Base-by-base conservation (phyloP, 2,888 invertebrate genomes). In the Dione juno region DNA sequence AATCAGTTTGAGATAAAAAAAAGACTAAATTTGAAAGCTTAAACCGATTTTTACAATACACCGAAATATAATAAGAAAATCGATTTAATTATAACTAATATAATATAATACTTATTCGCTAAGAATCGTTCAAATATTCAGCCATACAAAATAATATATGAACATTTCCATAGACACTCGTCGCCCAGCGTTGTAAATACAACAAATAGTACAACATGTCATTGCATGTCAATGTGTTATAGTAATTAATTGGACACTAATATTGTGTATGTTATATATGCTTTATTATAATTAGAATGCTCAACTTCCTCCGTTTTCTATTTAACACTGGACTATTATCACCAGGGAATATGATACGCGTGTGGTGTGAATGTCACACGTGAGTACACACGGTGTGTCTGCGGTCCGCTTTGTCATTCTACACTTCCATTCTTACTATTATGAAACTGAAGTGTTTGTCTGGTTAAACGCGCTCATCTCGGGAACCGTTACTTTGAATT, bases 271-370 rank as follows among this genome's bases (percentile, higher is more conserved):
- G 14, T 50, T 19, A 50, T n/a, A n/a, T n/a, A n/a, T n/a, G n/a
- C 6, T 48, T 16, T 37, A 63, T 63, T 37, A 40, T 50, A 63
- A 63, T 63, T 50, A 19, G 16, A 40, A 64, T 64, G 45, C 63
- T 63, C 16, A 8, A 64, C 64, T 64, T 64, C 64, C 64, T 50
- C 7, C 48, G 16, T 50, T 64, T 64, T 64, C 64, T 64, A 64
- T 19, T 61, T 45, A 7, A 61, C 43, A 21, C 28, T 28, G 10
- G 10, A 0, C 43, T 45, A 35, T 45, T 43, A 61, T 11, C 41
- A 61, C 64, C 48, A 50, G 50, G 50, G 28, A 50, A 64, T 19
- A 16, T 37, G 50, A 64, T 37, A 64, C 50, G 19, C 50, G 50
- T 50, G 64, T 37, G 64, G 64, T 19, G 50, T 35, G 19, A 48